Base-by-base conservation (phyloP, 2,888 invertebrate genomes). In the Ectropis crepuscularia region DNA sequence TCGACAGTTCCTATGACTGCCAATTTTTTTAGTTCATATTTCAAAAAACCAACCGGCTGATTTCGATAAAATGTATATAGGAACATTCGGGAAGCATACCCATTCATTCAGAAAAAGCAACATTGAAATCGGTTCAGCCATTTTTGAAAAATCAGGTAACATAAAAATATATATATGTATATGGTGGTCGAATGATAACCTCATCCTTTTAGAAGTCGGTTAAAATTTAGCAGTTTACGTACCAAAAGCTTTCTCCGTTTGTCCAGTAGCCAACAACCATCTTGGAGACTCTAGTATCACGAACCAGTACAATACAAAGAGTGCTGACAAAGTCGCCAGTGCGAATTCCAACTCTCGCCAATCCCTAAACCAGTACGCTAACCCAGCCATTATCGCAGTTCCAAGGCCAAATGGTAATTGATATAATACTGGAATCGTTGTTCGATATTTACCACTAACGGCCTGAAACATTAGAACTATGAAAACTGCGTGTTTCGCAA, bases 321-420 rank as follows among this genome's bases (percentile, higher is more conserved):
- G 49, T n/a, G 90, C 83, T 16, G 94, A 94, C 12, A 94, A 71
- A 2, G 87, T 68, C 0, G 94, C 94, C 55, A 95, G 81, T 6
- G 89, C 84, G 37, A 95, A 85, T 77, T 95, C 94, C 9, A 95
- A 82, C 65, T 92, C 83, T 67, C 95, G 90, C 95, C 95, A 95
- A 75, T 95, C 94, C 72, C 95, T 84, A 6, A 94, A 77, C 76
- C 88, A 90, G 74, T 94, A 95, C 0, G 95, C 94, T 9, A 95
- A 73, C 4, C 81, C 81, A 1, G 95, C 93, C 93, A 95, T 93
- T 11, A 94, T 73, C 5, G 93, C 86, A 69, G 92, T 94, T 0
- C 95, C 95, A 50, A 95, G 76, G 12, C 94, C 94, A 79, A 94
- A 95, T 5, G 95, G 95, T 53, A 95, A 83, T 80, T 95, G 95